Base-by-base conservation (phyloP, 2,113 vertebrate species). In the Pontoporia blainvillei region DNA sequence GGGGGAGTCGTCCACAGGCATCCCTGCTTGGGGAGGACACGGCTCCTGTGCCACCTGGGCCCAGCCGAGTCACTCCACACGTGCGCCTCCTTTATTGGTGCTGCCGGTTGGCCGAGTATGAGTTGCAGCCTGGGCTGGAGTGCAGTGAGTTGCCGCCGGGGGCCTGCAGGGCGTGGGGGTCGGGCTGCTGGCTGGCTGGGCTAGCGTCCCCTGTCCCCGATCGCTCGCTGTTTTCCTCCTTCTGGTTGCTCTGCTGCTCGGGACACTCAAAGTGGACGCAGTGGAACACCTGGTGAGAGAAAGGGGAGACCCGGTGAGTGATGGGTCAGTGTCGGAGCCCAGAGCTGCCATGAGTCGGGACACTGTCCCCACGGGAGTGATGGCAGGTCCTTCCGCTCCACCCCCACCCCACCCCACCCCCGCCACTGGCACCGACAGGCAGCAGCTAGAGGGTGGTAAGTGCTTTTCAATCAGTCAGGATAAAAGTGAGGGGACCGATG, bases 191-290 rank as follows among this genome's bases (percentile, higher is more conserved):
- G 23, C 97, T 79, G 11, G 94, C 90, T 13, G 36, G 82, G 18
- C 97, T 92, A 57, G 82, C 59, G 31, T 98, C 98, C 31, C 88
- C 94, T 0, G 94, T 34, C 34, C 78, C 89, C 0, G 29, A 6
- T 29, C 99, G 99, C 9, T 99, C 99, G 41, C 96, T 98, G 92
- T 96, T 98, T 15, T 99, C 99, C 0, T 98, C 99, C 75, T 99
- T 99, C 93, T 99, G 99, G 2, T 94, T 97, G 95, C 98, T 98
- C 82, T 98, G 98, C 98, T 99, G 99, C 95, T 99, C 99, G 0
- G 99, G 99, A 97, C 99, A 99, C 97, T 99, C 99, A 52, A 99
- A 99, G 98, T 99, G 99, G 83, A 99, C 99, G 39, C 99, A 99
- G 98, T 99, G 99, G 98, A 99, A 99, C 72, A 99, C 99, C 99